Evolutionary conservation across 2,888 invertebrate genomes (phyloP), one percentile per base, ranked within the genome.

Genomic region (Sesamia inferens): DNA sequence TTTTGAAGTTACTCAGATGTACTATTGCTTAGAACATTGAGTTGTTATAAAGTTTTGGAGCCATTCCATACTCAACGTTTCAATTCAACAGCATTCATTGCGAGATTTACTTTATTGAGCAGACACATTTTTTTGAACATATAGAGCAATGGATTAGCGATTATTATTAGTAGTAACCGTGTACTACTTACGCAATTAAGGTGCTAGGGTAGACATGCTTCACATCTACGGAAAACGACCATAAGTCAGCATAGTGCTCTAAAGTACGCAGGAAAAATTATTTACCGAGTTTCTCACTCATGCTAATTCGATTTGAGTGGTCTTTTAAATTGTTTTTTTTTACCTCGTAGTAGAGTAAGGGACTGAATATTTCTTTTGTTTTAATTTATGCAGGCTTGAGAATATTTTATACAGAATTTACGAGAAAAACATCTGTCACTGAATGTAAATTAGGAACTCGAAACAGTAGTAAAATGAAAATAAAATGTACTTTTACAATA

Each of bases 361-460:
- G 11, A 54, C 54, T 54, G 11, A 5, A n/a, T 4, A 16, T 22
- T 8, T 24, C 10, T 16, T 62, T 63, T 31, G 31, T 42, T 67
- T n/a, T 22, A 42, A 66, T 42, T 67, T 68, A 54, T 68, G 24
- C 22, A 51, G 42, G 22, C 14, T 44, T 22, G 10, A 5, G 14
- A 57, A 68, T 47, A 47, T 19, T 69, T 66, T 24, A 55, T 47
- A 22, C 51, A 16, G 16, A 42, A 51, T 31, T 44, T 44, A 10
- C 2, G 3, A 59, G 5, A n/a, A 58, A 44, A 74, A 31, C 58
- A 71, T 42, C 74, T 51, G 74, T 59, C 44, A 19, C 59, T 44
- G 42, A 51, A 59, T 16, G 1, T 24, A 61, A 59, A 61, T 2
- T 31, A 44, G 1, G 7, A 71, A 22, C 54, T 67, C 5, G 8